phyloP scores from a whole-genome alignment of 1,140 invertebrate genomes.

The Aphaenogaster rudis region DNA sequence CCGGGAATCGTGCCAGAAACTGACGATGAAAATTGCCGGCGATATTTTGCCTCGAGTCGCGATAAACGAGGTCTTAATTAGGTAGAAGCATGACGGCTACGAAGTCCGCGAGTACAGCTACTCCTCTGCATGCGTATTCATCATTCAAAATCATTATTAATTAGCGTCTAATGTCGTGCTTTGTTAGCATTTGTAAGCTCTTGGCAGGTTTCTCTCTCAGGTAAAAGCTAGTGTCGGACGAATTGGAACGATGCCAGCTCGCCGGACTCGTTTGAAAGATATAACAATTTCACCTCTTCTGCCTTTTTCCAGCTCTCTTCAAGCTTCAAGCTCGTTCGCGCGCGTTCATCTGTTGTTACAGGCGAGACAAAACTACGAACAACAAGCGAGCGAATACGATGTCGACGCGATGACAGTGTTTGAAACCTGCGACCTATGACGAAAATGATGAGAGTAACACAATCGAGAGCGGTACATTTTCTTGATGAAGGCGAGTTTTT shows the following conservation, averaged over 20 bases:
- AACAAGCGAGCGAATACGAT: conserved; percentile 16
- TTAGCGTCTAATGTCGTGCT: conserved; percentile 72
- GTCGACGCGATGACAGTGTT: conserved; percentile 7
- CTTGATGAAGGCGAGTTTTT: not conserved
- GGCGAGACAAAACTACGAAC: conserved; percentile 33
- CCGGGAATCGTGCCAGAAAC: conserved; percentile 50
- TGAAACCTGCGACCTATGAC: conserved; percentile 43
- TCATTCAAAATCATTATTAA: conserved; percentile 69
- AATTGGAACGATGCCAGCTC: conserved; percentile 64
- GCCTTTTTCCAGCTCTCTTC: conserved; percentile 32
- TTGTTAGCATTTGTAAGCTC: conserved; percentile 64
- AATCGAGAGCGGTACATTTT: conserved; percentile 14
- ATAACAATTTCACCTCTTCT: conserved; percentile 65
- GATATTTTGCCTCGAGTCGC: conserved; percentile 12
- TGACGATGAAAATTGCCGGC: conserved; percentile 18
- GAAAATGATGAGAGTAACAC: conserved; percentile 22
- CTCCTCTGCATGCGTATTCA: conserved; percentile 27
- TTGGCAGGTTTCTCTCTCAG: not conserved
- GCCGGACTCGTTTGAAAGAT: conserved; percentile 21
- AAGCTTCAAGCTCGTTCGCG: conserved; percentile 9
- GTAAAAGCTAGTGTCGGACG: conserved; percentile 34
- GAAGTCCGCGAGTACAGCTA: not conserved
- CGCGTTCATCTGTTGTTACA: conserved; percentile 44
- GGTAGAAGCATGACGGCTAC: conserved; percentile 20
- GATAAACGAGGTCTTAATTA: conserved; percentile 63